Percentiles rank a stretch among this genome's conserved stretches.
Conservation (phyloP, 2,113 vertebrate genomes). For the Etheostoma cragini region DNA sequence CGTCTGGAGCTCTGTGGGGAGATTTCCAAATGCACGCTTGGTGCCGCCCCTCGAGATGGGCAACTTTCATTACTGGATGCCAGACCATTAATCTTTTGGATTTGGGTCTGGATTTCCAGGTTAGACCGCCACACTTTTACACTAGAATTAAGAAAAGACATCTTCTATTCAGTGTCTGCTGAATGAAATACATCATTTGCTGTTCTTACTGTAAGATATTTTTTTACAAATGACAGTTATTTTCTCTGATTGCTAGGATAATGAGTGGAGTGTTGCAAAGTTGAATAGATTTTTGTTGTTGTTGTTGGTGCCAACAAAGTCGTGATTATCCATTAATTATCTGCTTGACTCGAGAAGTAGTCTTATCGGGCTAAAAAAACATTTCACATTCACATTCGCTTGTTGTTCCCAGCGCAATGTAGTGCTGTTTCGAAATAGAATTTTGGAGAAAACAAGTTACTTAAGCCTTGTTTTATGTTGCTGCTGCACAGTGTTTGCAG, state of each 20-base stretch:
- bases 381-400: neutral
- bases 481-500: conserved; percentile 9
- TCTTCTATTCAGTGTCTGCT: neutral
- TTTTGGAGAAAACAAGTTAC: conserved; percentile 24
- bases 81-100: too few relatives aligned
- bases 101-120: too few relatives aligned
- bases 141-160: neutral
- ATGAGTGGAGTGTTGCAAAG: conserved; percentile 27
- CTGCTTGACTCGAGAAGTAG: conserved; percentile 28
- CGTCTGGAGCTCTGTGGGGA: too few relatives aligned
- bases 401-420: conserved; percentile 18
- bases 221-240: conserved; percentile 1
- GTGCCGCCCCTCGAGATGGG: too few relatives aligned
- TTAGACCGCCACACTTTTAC: neutral
- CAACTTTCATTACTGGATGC: too few relatives aligned
- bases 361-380: conserved; percentile 1
- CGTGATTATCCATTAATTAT: conserved; percentile 55
- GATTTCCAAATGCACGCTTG: too few relatives aligned
- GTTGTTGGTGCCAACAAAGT: conserved; percentile 2
- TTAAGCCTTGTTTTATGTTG: conserved; percentile 9
- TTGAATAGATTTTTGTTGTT: conserved; percentile 26
- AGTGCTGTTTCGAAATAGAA: conserved; percentile 6
- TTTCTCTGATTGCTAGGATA: conserved; percentile 3
- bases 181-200: neutral
- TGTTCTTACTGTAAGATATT: neutral